Evolutionary conservation across 2,888 invertebrate species (phyloP), one percentile per base, ranked within the genome.

Genomic region (Nezara viridula): DNA sequence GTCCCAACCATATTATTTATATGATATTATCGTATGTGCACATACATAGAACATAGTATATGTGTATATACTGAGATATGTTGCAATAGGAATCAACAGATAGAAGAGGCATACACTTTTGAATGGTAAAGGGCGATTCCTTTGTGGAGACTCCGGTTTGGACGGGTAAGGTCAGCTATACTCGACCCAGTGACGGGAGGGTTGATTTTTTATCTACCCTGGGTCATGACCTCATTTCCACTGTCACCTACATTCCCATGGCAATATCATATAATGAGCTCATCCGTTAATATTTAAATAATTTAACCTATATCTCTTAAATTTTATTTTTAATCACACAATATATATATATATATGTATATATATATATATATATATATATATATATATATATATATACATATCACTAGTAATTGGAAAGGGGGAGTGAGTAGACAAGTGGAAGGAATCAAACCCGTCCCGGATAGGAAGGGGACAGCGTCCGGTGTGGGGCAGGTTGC

Each of bases 241-340:
- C 24, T 44, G 81, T 81, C 81, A 81, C 81, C n/a, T 24, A 81
- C 40, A 40, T 81, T 81, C 81, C 81, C 81, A 81, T 44, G 81
- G 81, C 44, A n/a, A 24, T 32, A 32, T 19, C 66, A 32, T 32
- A 19, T 19, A 16, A 19, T 19, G 66, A 19, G 6, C 1, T 66
- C 66, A 16, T 66, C 32, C 16, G 66, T 66, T 66, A 66, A 66
- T 32, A 32, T 66, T 37, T 32, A 16, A 66, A 32, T 32, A 32
- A 16, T 32, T 19, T 60, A 14, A 3, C 2, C 10, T 27, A 27
- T 27, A 27, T 60, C 27, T n/a, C 12, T 60, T 60, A 27, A 27
- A 60, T 55, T n/a, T n/a, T 5, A 55, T n/a, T 50, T n/a, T 19
- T 55, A n/a, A 0, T 0, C 10, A 27, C 12, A 60, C 1, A 60